Evolutionary conservation across 2,888 invertebrate species (phyloP).

Genomic region (Pterobdella sp.): DNA sequence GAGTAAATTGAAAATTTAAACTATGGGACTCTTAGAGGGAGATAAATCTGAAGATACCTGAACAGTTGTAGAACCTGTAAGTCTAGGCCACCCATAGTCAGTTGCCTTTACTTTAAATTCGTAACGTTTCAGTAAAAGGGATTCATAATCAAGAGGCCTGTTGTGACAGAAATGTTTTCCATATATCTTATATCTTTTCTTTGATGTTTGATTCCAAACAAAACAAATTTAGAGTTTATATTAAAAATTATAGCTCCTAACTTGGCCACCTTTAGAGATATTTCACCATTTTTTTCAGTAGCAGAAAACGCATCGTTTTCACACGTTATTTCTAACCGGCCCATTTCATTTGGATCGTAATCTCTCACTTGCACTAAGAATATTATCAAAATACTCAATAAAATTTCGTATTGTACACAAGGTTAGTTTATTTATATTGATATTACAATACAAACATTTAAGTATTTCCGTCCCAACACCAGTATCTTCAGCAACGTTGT

Average conservation of each 20-base stretch:
- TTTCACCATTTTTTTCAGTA: background rate
- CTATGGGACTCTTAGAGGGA: no score
- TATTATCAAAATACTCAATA: background rate
- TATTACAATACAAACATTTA: constrained; percentile 29
- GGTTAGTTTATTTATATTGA: no score
- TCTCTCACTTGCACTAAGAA: constrained; percentile 36
- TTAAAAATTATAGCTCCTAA: no score
- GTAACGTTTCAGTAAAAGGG: constrained; percentile 54
- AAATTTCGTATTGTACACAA: background rate
- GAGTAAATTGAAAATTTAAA: no score
- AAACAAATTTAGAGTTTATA: no score
- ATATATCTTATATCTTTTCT: background rate
- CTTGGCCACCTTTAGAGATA: constrained; percentile 5
- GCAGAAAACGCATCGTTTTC: constrained; percentile 30
- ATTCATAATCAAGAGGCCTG: constrained; percentile 47
- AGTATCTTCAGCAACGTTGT: constrained; percentile 29
- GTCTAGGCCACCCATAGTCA: constrained; percentile 84
- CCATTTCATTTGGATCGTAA: constrained; percentile 33
- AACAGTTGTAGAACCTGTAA: constrained; percentile 85
- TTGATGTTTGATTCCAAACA: no score
- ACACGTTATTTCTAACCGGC: constrained; percentile 30
- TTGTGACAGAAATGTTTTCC: background rate
- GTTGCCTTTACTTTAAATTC: constrained; percentile 83
- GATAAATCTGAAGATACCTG: constrained; percentile 60
- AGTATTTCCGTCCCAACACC: constrained; percentile 27